Base-by-base conservation (phyloP, 2,113 vertebrate species). In the Ameiurus melas region DNA sequence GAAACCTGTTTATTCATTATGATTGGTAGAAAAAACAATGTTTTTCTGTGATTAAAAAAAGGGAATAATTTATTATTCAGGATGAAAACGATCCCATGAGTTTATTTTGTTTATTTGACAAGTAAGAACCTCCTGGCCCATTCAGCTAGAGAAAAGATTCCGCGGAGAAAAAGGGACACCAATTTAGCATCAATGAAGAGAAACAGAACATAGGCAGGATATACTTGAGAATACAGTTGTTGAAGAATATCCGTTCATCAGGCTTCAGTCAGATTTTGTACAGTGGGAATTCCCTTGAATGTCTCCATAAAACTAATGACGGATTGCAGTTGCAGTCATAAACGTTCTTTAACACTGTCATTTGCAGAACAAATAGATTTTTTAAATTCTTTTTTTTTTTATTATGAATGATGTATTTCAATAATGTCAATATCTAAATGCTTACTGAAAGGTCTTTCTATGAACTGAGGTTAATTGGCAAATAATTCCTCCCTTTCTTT, bases 211-310 rank as follows among this genome's bases (percentile, higher is more conserved):
- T 17, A 62, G 68, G n/a, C 13, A 53, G 33, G 51, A 57, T n/a
- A 33, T 85, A n/a, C 20, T 87, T 84, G 0, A 25, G 75, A 73
- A 68, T 43, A 51, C 71, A 36, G 62, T 79, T 89, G 22, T 57
- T 55, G 12, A 57, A 39, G 22, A 58, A 5, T 43, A 47, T 79
- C 39, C 33, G 25, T 66, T 66, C 7, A 62, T 43, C 66, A 62
- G 30, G 13, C 25, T 78, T 27, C 43, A 51, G 12, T 53, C 75
- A 78, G 25, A 51, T 53, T 78, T 78, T 51, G 43, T 7, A n/a
- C 43, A 78, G 25, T 51, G 43, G 75, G 25, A 78, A 78, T 51
- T 78, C 43, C 43, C 19, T 4, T 75, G 36, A 75, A 3, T 75
- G 36, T 43, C 43, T 77, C 73, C 73, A 51, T 77, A 10, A 77